Base-by-base conservation (phyloP, 2,113 vertebrate genomes). In the Halcyon malimbica region DNA sequence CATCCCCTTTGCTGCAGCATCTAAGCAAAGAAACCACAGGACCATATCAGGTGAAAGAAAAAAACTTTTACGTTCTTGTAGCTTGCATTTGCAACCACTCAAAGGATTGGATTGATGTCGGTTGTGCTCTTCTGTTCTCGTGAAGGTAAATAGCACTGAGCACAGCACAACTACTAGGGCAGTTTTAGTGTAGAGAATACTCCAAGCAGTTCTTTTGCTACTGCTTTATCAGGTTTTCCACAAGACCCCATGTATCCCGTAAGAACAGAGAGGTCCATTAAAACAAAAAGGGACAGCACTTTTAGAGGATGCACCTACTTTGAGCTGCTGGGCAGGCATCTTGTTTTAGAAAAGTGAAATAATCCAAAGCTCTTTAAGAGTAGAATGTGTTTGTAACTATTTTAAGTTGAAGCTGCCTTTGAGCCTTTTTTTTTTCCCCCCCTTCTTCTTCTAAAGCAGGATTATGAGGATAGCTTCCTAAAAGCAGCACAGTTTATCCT, bases 391-490 rank as follows among this genome's bases (percentile, higher is more conserved):
- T 87, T 50, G 76, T 89, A 78, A 74, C 73, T 92, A 62, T 94
- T 95, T 92, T 71, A 78, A 76, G 51, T 68, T 42, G 69, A 86
- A 94, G 73, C 73, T 89, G 73, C 75, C 73, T 94, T 92, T 87
- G 68, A 94, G 39, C 71, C 51, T 53, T 53, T 53, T 4, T 69
- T 48, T 23, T 23, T 23, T 8, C 24, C 24, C 11, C 64, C 20
- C 9, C 15, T 85, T 46, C 16, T 48, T 78, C 63, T 77, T 87
- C 83, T 95, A 89, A 95, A 96, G 93, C 80, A 89, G 89, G 93
- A 89, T 97, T 96, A 96, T 92, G 83, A 89, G 56, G 87, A 91
- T 95, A 92, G 57, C 83, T 96, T 97, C 80, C 74, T 95, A 89
- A 94, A 95, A 93, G 91, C 80, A 91, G 83, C 64, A 33, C 37